Evolutionary conservation across 1,140 invertebrate species (phyloP), one percentile per base, ranked within the genome.

Genomic region (Nautilus pompilius): DNA sequence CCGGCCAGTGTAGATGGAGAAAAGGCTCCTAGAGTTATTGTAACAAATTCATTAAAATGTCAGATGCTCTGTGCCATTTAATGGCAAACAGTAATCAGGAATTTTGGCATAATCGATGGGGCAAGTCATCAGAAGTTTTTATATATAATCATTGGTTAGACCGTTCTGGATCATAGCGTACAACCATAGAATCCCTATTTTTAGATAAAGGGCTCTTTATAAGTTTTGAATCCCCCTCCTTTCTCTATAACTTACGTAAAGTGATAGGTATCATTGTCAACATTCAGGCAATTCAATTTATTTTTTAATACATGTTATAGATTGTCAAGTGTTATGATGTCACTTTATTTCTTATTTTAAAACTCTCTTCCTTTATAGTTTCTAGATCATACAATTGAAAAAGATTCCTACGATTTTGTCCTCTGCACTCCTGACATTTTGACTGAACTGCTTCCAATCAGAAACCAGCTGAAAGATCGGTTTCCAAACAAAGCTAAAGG

Each of bases 401-500:
- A 49, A 30, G 63, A 66, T n/a, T 64, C 68, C 10, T 71, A 69
- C 65, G 65, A 74, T 13, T 64, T 67, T 64, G 60, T 67, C 0
- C 34, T 76, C 22, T 62, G 58, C 22, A 70, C 72, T 32, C 62
- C 69, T 2, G 65, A 71, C 8, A 63, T 69, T 54, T 36, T 62
- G 30, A 34, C 45, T 10, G 68, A 74, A 13, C 45, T 76, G 13
- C 46, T 72, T 3, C 55, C 63, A 34, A 32, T 68, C 17, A 33
- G 72, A n/a, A n/a, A 56, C 24, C 41, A 66, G 30, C 63, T 76
- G 0, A 66, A 59, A 64, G 70, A 74, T 15, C 68, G 63, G 56
- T 71, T 70, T 41, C 74, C 74, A 17, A 58, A 59, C n/a, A 65
- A 63, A 41, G 64, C 51, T 17, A 73, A 68, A 66, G 72, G 74